Evolutionary conservation across 2,888 invertebrate genomes (phyloP).

Genomic region (Polymixis flavicincta): DNA sequence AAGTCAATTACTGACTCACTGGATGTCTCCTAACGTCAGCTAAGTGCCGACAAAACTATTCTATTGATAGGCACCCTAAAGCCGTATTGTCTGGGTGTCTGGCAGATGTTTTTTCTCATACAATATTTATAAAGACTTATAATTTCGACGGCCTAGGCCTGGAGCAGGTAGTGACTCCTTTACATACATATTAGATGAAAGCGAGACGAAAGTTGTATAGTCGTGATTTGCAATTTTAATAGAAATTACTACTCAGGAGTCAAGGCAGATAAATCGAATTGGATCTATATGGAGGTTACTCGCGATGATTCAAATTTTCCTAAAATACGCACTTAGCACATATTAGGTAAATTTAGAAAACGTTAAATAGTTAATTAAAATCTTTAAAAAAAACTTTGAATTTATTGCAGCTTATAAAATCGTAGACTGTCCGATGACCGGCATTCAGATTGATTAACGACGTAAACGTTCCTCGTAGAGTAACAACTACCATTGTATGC

Average conservation of each 20-base stretch:
- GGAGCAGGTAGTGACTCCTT: background rate
- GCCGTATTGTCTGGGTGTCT: slow-evolving; percentile 14
- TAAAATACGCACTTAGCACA: background rate
- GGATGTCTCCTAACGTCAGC: background rate
- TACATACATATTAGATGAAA: slow-evolving; percentile 50
- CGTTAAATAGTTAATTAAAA: background rate
- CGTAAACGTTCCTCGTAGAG: slow-evolving; percentile 6
- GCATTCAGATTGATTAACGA: slow-evolving; percentile 20
- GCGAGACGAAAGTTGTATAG: slow-evolving; percentile 15
- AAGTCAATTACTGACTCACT: slow-evolving; percentile 25
- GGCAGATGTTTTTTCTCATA: background rate
- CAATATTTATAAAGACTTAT: background rate
- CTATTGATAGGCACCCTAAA: slow-evolving; percentile 5
- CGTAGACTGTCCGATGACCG: too few species aligned
- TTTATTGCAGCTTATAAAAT: background rate
- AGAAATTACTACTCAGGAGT: slow-evolving; percentile 25
- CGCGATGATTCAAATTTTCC: background rate
- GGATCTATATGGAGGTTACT: background rate
- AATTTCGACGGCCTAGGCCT: background rate
- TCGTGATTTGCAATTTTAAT: slow-evolving; percentile 22
- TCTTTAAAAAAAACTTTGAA: background rate
- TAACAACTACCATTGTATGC: slow-evolving; percentile 51
- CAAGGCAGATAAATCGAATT: slow-evolving; percentile 29
- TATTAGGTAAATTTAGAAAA: background rate
- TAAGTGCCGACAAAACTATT: slow-evolving; percentile 1